Evolutionary conservation across 2,888 invertebrate species (phyloP).

Genomic region (Ophion obscuratus): DNA sequence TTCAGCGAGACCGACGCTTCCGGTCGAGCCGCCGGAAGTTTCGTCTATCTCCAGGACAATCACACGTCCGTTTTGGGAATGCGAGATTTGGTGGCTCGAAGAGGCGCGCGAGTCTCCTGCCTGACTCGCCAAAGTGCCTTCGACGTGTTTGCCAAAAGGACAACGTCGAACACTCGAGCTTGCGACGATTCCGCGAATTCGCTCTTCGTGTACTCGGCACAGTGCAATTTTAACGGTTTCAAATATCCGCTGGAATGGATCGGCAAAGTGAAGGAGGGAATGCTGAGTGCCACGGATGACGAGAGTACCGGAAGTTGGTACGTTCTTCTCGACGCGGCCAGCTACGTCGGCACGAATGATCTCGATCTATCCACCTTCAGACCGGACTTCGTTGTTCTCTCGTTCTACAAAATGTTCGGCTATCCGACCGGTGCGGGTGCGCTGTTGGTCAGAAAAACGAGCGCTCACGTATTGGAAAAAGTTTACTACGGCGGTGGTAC

Average conservation of each 20-base stretch:
- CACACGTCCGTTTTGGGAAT: constrained; percentile 98
- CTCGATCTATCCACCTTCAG: constrained; percentile 89
- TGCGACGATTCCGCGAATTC: constrained; percentile 82
- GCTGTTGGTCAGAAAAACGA: constrained; percentile 90
- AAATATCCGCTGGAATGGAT: constrained; percentile 94
- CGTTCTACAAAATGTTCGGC: constrained; percentile 99
- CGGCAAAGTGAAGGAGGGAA: constrained; percentile 87
- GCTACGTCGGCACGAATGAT: constrained; percentile 90
- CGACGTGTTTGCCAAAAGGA: constrained; percentile 81
- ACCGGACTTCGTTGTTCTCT: constrained; percentile 96
- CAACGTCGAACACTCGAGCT: constrained; percentile 72
- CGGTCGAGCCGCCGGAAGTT: constrained; percentile 85
- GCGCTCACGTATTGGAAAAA: constrained; percentile 87
- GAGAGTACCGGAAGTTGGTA: constrained; percentile 87
- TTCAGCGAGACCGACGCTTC: constrained; percentile 82
- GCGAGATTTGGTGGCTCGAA: constrained; percentile 89
- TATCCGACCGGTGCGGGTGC: constrained; percentile 98
- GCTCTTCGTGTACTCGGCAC: constrained; percentile 94
- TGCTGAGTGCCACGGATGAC: constrained; percentile 84
- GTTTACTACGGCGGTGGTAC: constrained; percentile 97
- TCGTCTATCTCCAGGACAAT: constrained; percentile 94
- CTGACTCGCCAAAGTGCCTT: constrained; percentile 87
- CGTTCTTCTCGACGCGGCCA: constrained; percentile 94
- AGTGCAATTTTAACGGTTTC: constrained; percentile 97
- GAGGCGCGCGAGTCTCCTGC: constrained; percentile 86